Percentiles rank a stretch among this genome's conserved stretches.
phyloP scores from a whole-genome alignment of 92 coral and sea anemone species.

The Virgularia gustaviana region DNA sequence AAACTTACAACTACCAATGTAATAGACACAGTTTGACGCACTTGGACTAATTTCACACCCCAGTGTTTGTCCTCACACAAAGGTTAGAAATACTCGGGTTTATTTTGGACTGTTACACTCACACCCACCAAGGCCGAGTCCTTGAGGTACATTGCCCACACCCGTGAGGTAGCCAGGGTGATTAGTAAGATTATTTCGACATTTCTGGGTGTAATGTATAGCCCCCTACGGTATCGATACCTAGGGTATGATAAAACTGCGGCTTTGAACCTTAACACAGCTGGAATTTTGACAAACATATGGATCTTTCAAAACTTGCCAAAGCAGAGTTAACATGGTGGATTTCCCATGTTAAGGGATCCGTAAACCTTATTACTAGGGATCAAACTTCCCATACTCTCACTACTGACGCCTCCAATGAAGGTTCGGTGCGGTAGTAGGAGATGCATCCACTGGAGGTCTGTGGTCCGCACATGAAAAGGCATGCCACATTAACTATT shows the following conservation, averaged over 20 bases:
- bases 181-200: conserved; percentile 51
- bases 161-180: conserved; percentile 38
- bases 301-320: conserved; percentile 35
- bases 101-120: conserved; percentile 45
- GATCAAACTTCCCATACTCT: conserved; percentile 17
- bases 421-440: conserved; percentile 25
- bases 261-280: not conserved
- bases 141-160: conserved; percentile 11
- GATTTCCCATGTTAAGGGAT: conserved; percentile 9
- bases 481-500: conserved; percentile 42
- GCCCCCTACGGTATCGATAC: conserved; percentile 42
- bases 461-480: conserved; percentile 29
- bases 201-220: conserved; percentile 58
- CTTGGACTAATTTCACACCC: conserved; percentile 49
- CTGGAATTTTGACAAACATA: conserved; percentile 4
- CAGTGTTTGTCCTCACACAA: conserved; percentile 39
- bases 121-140: conserved; percentile 22
- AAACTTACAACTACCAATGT: conserved; percentile 11
- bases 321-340: conserved; percentile 43
- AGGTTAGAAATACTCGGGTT: conserved; percentile 39
- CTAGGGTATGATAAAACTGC: conserved; percentile 42
- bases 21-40: conserved; percentile 42
- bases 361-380: conserved; percentile 15
- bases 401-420: conserved; percentile 37
- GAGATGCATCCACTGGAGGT: conserved; percentile 31